Base-by-base conservation (phyloP, 2,888 invertebrate genomes). In the Zygaena filipendulae region DNA sequence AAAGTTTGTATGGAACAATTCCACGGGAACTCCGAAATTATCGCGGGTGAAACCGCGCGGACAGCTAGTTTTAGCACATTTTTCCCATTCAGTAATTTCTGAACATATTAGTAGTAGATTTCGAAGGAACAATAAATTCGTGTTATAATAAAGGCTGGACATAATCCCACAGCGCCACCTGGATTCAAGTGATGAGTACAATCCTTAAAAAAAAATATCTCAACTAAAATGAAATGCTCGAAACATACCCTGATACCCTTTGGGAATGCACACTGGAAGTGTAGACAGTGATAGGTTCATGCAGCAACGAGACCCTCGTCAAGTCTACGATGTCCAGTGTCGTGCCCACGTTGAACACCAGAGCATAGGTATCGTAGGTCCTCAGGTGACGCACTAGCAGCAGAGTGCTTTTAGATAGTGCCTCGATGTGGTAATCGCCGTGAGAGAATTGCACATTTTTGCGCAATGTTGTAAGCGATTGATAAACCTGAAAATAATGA, bases 321-420 rank as follows among this genome's bases (percentile, higher is more conserved):
- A 85, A 56, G 40, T 82, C 66, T 2, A 82, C 57, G 0, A 43
- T 39, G 38, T 77, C 67, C 13, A 52, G 34, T 3, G 31, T 41
- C 2, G 55, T 46, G 1, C 79, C 79, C 21, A 85, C 75, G 53
- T 87, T 87, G 35, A 84, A 61, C 4, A 84, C 45, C 10, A 84
- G 53, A 0, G 68, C 62, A 38, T 58, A 59, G 0, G 60, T 52
- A 32, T 64, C 59, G 33, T 54, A 43, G 2, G 59, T 60, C 14
- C 36, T 27, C 7, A 70, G 49, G 29, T 59, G 40, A 2, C 70
- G 49, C 19, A 62, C 49, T 8, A 70, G 36, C 8, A 55, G 26
- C 14, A 70, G 30, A 1, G 59, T 66, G 29, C 56, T 45, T 18
- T 46, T 47, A 2, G 54, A 46, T 10, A 70, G 29, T 0, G 61